Evolutionary conservation across 2,113 vertebrate genomes (phyloP).

Genomic region (Candoia aspera): DNA sequence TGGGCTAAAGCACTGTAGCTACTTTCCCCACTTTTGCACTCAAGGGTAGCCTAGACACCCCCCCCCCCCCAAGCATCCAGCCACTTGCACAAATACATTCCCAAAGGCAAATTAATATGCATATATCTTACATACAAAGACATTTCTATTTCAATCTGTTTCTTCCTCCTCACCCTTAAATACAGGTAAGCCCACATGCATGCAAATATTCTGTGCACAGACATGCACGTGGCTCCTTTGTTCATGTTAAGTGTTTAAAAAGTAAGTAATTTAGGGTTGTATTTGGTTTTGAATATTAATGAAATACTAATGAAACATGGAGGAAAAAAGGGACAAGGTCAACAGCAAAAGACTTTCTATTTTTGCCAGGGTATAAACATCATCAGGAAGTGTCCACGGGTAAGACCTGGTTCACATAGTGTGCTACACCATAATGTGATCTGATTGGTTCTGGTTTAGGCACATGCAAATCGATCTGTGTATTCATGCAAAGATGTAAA

Average conservation of each 20-base stretch:
- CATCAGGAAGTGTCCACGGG: not conserved
- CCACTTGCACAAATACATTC: not conserved
- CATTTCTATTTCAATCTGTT: not conserved
- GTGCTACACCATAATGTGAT: not conserved
- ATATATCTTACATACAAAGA: not conserved
- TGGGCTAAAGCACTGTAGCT: not conserved
- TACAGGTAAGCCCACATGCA: not conserved
- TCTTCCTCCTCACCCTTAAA: not conserved
- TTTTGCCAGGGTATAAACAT: not conserved
- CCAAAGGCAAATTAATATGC: not conserved
- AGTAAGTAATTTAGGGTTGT: not conserved
- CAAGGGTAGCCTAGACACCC: not conserved
- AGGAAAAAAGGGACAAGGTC: not conserved
- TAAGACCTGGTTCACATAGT: not conserved
- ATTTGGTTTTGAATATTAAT: not conserved
- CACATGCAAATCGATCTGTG: not conserved
- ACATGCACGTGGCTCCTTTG: not conserved
- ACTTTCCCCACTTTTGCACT: not conserved
- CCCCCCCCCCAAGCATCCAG: not conserved
- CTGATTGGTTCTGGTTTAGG: not conserved
- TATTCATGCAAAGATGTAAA: not conserved
- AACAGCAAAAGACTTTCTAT: not conserved
- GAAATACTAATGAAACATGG: not conserved
- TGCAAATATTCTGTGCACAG: not conserved
- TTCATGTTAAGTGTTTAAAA: not conserved